Evolutionary conservation across 2,113 vertebrate species (phyloP).

Genomic region (Mellivora capensis): DNA sequence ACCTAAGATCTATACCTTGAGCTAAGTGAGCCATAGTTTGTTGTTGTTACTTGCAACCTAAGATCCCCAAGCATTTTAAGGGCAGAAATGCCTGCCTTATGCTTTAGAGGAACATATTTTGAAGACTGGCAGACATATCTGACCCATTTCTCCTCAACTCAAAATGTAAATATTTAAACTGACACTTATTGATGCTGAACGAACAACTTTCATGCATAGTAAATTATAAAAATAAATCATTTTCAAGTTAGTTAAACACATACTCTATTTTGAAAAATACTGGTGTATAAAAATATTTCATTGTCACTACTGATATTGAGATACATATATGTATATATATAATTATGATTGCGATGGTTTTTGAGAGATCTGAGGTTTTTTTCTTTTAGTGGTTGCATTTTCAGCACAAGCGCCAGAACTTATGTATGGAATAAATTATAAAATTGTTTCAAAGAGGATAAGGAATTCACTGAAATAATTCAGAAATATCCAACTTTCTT

Average conservation of each 20-base stretch:
- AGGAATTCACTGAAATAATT: not conserved
- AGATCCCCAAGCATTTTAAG: not conserved
- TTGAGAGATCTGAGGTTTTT: not conserved
- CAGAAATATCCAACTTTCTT: constrained; percentile 14
- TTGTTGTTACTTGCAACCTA: not conserved
- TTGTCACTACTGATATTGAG: not conserved
- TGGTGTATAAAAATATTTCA: not conserved
- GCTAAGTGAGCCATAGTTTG: not conserved
- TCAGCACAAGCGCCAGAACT: not conserved
- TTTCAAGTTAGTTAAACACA: not conserved
- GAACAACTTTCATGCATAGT: not conserved
- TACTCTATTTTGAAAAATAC: not conserved
- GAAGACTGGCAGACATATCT: not conserved
- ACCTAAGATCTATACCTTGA: not conserved
- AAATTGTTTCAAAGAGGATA: not conserved
- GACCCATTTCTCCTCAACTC: not conserved
- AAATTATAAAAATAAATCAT: not conserved
- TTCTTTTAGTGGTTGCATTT: not conserved
- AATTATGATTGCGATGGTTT: not conserved
- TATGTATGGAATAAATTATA: not conserved
- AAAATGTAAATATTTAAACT: constrained; percentile 24
- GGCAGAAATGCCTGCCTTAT: not conserved
- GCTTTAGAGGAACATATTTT: not conserved
- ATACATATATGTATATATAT: not conserved
- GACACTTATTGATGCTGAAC: not conserved